Conservation (phyloP, 2,888 invertebrate species). For the Ichneumoninae sp. region DNA sequence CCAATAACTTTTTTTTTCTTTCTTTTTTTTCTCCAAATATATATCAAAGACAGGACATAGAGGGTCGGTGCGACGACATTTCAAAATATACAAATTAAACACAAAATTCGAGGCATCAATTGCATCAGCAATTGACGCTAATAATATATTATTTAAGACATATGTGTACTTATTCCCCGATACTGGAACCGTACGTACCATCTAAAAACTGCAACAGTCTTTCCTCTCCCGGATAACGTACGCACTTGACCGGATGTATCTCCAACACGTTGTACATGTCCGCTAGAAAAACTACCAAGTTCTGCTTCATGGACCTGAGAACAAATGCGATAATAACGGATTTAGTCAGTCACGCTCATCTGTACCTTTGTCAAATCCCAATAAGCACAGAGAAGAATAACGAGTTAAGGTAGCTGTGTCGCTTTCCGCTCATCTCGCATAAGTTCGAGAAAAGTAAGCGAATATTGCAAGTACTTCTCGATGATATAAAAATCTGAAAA, state of each 20-base stretch:
- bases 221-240: constrained; percentile 92
- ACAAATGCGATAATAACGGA: constrained; percentile 42
- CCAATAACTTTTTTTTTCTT: constrained; percentile 66
- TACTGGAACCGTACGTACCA: constrained; percentile 80
- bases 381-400: not conserved
- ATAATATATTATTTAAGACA: not conserved
- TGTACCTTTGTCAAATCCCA: not conserved
- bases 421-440: too few relatives aligned
- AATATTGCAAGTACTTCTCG: too few relatives aligned
- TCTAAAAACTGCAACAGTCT: constrained; percentile 84
- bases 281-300: constrained; percentile 95
- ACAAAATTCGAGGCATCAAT: constrained; percentile 24
- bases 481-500: too few relatives aligned
- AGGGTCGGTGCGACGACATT: constrained; percentile 60
- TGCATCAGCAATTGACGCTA: not conserved
- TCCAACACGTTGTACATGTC: constrained; percentile 97
- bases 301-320: constrained; percentile 95
- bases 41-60: constrained; percentile 52
- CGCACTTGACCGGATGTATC: constrained; percentile 95
- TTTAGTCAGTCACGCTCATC: not conserved
- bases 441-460: too few relatives aligned
- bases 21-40: constrained; percentile 15
- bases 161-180: constrained; percentile 28
- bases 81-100: constrained; percentile 45
- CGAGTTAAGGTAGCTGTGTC: not conserved